Evolutionary conservation across 2,113 vertebrate genomes (phyloP), one percentile per base, ranked within the genome.

Genomic region (Tetraodon nigroviridis): DNA sequence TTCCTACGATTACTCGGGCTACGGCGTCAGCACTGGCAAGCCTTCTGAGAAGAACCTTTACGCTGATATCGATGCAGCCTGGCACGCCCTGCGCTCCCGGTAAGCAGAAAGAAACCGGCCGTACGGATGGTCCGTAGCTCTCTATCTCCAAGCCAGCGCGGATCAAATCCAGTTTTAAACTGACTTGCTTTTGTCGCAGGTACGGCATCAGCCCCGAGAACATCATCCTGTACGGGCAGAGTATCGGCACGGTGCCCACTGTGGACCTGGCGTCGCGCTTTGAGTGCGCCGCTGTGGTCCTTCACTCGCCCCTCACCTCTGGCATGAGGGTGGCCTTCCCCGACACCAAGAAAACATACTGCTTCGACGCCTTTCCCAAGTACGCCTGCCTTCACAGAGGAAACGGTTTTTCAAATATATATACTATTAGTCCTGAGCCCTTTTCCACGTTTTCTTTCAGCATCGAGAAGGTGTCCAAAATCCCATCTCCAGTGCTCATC

Each of bases 271-370:
- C 96, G 1, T 97, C 96, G 0, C 94, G 97, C 61, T 99, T 98
- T 0, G 97, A 99, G 86, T 99, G 97, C 3, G 97, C 96, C 0
- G 96, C 96, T 0, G 96, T 99, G 20, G 92, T 99, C 41, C 92
- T 99, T 51, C 96, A 99, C 82, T 99, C 97, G 11, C 96, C 97
- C 0, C 93, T 99, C 64, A 98, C 96, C 69, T 99, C 96, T 0
- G 97, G 97, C 78, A 98, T 99, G 97, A 91, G 97, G 20, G 97
- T 99, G 8, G 96, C 96, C 67, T 99, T 99, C 82, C 97, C 97
- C 0, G 97, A 99, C 83, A 98, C 96, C 81, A 98, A 95, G 93
- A 99, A 99, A 90, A 98, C 97, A 1, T 98, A 99, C 77, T 99
- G 94, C 88, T 99, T 98, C 0, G 97, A 98, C 37, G 97, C 96